Evolutionary conservation across 1,140 invertebrate species (phyloP), one percentile per base, ranked within the genome.

Genomic region (Zaprionus taronus): DNA sequence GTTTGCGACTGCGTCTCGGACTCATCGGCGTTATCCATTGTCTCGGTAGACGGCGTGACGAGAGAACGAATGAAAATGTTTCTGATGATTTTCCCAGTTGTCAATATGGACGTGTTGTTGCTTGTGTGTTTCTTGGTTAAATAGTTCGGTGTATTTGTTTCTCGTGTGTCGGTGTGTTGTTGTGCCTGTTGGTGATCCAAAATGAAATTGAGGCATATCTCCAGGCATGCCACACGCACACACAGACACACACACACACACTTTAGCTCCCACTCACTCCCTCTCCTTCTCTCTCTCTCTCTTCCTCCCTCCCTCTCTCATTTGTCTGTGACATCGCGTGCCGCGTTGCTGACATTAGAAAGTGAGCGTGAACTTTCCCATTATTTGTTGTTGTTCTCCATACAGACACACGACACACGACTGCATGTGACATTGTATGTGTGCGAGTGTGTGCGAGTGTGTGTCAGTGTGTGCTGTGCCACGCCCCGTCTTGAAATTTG

Each of bases 281-380:
- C 44, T 4, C 2, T 26, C 51, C 26, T 4, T 53, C 51, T 26
- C 22, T 15, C 49, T 49, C 5, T 2, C 49, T 11, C 22, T 15
- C 49, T 22, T 22, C 5, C 2, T 22, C 14, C 15, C 24, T 24
- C 26, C 12, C 53, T 24, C 57, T 3, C 57, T 60, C 57, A 7
- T 6, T 6, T 56, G n/a, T 26, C 34, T 41, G 62, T 79, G 63
- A 72, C 73, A 79, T 83, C 68, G 81, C 81, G 81, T 83, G 81
- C 74, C 53, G 57, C 58, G 55, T 22, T 44, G 63, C 64, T 73
- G 72, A 66, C 73, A 73, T 61, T 82, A 83, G 81, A 83, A 83
- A 83, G 81, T 83, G 70, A 83, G 77, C 81, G 81, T 77, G 72
- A 82, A 80, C 80, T 82, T 80, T 83, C 81, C 57, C 81, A 83